These are phyloP conservation scores for Graphium colonna DNA, from an alignment of 2,888 invertebrate species.

Conservation along the genomic window DNA sequence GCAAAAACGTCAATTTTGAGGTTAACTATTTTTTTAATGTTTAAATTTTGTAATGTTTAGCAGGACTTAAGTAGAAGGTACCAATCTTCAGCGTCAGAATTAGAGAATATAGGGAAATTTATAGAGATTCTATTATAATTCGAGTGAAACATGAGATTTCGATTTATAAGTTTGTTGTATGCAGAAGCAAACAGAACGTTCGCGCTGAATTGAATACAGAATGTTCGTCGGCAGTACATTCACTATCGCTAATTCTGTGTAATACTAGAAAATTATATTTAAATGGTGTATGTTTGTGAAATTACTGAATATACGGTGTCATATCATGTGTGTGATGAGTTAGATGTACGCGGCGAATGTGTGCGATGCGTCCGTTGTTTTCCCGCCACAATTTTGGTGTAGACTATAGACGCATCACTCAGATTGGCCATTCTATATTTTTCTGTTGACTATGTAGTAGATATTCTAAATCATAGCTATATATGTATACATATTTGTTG, in stretches of 20 bases:
- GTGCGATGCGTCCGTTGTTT: constrained; percentile 20
- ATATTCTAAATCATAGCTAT: constrained; percentile 39
- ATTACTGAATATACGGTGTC: constrained; percentile 49
- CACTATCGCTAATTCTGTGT: constrained; percentile 16
- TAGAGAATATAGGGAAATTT: too few species aligned
- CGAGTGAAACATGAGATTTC: background rate
- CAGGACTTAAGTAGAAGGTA: constrained; percentile 4
- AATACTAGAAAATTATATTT: constrained; percentile 19
- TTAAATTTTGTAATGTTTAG: constrained; percentile 19
- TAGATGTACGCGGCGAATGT: constrained; percentile 28
- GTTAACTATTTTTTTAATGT: constrained; percentile 32
- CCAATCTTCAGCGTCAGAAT: too few species aligned
- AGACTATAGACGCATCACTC: constrained; percentile 14
- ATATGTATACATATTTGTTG: constrained; percentile 50
- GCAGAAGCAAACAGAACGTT: background rate
- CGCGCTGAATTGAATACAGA: background rate
- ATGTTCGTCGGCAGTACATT: constrained; percentile 11
- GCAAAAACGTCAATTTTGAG: constrained; percentile 25
- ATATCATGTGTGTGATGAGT: constrained; percentile 69
- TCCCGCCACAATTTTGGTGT: background rate
- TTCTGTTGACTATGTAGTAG: constrained; percentile 47
- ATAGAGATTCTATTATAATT: background rate
- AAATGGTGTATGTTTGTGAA: constrained; percentile 32
- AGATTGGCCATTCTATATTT: constrained; percentile 37
- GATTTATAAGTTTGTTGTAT: too few species aligned